A percentile compares a stretch with the other conserved stretches of the same genome.
These are phyloP conservation scores for Pyrrhura leucotis DNA, from an alignment of 2,797 vertebrate species.

Conservation along the genomic window DNA sequence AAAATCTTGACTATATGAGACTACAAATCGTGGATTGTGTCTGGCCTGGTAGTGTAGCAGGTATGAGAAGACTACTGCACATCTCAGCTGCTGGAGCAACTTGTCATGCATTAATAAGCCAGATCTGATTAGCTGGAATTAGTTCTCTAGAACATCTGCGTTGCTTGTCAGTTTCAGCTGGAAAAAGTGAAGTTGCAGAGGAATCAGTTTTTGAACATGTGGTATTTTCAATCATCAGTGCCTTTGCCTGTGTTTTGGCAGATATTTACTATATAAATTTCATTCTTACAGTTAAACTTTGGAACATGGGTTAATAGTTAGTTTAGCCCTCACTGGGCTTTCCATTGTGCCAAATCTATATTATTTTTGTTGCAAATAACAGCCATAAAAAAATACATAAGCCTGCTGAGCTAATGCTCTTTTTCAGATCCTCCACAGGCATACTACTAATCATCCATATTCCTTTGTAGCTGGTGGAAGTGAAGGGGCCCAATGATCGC, in stretches of 20 bases:
- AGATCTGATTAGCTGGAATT: background rate
- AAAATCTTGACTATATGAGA: background rate
- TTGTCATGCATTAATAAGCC: background rate
- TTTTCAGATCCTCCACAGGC: background rate
- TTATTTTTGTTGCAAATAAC: background rate
- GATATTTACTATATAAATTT: background rate
- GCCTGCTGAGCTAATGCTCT: background rate
- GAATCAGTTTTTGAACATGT: rapidly evolving
- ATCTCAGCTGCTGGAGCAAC: background rate
- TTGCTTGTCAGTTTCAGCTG: background rate
- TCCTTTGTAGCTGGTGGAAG: slow-evolving; percentile 89
- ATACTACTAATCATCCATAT: background rate
- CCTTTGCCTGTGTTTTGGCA: background rate
- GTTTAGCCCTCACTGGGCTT: background rate
- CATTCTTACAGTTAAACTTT: background rate
- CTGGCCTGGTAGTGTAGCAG: background rate
- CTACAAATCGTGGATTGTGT: background rate
- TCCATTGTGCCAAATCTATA: rapidly evolving
- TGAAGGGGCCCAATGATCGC: slow-evolving; percentile 93
- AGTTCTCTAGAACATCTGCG: background rate
- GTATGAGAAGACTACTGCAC: no score
- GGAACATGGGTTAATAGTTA: background rate
- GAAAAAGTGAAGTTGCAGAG: background rate
- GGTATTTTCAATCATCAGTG: background rate
- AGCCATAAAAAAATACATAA: background rate